A percentile compares a stretch with the other conserved stretches of the same genome.
phyloP scores from a whole-genome alignment of 2,888 invertebrate species.

The Amphipoea oculea region DNA sequence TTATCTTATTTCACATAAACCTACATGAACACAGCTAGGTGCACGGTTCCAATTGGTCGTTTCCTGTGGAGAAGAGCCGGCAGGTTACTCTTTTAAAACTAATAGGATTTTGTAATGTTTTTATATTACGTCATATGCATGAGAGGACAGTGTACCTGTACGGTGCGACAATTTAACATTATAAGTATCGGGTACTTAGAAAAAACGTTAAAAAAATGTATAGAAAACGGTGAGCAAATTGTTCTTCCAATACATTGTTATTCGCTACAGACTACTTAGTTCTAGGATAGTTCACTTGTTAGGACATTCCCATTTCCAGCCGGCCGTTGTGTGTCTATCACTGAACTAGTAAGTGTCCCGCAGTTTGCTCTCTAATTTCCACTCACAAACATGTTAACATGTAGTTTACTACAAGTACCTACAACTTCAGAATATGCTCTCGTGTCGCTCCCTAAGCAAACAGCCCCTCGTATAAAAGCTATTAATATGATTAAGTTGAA shows the following conservation, averaged over 20 bases:
- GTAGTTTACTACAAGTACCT: constrained; percentile 69
- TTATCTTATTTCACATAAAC: background rate
- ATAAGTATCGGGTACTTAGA: background rate
- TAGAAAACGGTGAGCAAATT: background rate
- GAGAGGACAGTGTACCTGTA: background rate
- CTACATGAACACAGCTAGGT: background rate
- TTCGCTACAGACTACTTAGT: constrained; percentile 65
- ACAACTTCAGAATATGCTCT: constrained; percentile 69
- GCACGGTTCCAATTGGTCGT: background rate
- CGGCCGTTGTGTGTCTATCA: constrained; percentile 72
- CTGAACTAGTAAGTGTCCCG: constrained; percentile 75
- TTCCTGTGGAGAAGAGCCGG: background rate
- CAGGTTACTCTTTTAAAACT: background rate
- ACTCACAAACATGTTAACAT: constrained; percentile 76
- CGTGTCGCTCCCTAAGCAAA: constrained; percentile 65
- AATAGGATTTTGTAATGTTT: background rate
- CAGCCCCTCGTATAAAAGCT: constrained; percentile 62
- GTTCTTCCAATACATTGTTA: constrained; percentile 68
- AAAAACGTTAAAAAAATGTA: background rate
- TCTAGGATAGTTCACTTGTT: constrained; percentile 79
- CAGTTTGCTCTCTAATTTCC: constrained; percentile 83
- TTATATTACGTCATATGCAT: background rate
- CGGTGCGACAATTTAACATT: background rate
- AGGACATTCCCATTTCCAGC: constrained; percentile 70
- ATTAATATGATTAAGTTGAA: constrained; percentile 65